These are phyloP conservation scores for Amiota communis DNA, from an alignment of 2,888 invertebrate genomes.

Conservation along the genomic window DNA sequence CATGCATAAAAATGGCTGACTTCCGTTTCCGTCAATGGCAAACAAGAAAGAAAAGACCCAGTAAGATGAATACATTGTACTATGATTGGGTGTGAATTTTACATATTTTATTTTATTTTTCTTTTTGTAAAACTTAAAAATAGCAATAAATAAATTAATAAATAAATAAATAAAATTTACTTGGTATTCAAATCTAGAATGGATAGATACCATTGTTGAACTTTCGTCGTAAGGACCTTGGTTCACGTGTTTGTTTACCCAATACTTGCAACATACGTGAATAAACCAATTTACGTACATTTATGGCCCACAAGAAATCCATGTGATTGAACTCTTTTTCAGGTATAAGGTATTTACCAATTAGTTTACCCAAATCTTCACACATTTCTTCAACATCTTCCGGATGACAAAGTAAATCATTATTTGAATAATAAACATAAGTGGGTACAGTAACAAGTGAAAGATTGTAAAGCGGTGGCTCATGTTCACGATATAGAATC, in stretches of 20 bases:
- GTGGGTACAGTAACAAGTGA: slow-evolving; percentile 75
- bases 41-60: slow-evolving; percentile 12
- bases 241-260: slow-evolving; percentile 47
- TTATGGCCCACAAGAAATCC: slow-evolving; percentile 79
- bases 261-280: slow-evolving; percentile 67
- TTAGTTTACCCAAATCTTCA: slow-evolving; percentile 67
- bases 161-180: slow-evolving; percentile 42
- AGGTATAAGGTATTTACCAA: slow-evolving; percentile 74
- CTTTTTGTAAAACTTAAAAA: slow-evolving; percentile 48
- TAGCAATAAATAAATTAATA: slow-evolving; percentile 56
- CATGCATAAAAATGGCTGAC: slow-evolving; percentile 52
- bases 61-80: background rate
- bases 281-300: slow-evolving; percentile 76
- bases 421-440: slow-evolving; percentile 75
- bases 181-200: slow-evolving; percentile 10
- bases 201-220: slow-evolving; percentile 26
- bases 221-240: slow-evolving; percentile 16
- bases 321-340: slow-evolving; percentile 77
- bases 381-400: slow-evolving; percentile 68
- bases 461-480: slow-evolving; percentile 75
- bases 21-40: slow-evolving; percentile 57
- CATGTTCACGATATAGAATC: slow-evolving; percentile 73
- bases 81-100: slow-evolving; percentile 11
- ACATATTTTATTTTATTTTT: slow-evolving; percentile 46
- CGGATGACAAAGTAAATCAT: slow-evolving; percentile 77